Evolutionary conservation across 2,113 vertebrate genomes (phyloP), one percentile per base, ranked within the genome.

Genomic region (Callipepla californica): DNA sequence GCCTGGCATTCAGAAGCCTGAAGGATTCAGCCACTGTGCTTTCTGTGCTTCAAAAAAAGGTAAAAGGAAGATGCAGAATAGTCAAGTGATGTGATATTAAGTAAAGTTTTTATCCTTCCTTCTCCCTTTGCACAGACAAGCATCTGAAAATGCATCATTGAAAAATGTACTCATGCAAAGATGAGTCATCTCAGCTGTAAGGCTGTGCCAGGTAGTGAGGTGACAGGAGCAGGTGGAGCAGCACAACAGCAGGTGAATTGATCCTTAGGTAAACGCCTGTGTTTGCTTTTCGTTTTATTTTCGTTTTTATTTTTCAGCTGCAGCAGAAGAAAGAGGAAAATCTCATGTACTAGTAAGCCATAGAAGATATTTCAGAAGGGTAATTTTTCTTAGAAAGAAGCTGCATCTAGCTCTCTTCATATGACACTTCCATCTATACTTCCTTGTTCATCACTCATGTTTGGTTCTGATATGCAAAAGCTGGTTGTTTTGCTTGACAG

Each of bases 221-320:
- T 2, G 1, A 22, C 78, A 73, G 65, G 86, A 75, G 50, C 96
- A 96, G 96, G 91, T 96, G 95, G 77, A 89, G 70, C 93, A 45
- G 74, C 6, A 21, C 44, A 90, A 62, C 96, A 97, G 94, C 95
- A 94, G 93, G 90, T 95, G 95, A 85, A 90, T 45, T 86, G 90
- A 95, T 92, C 91, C 90, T 66, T 95, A 77, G 70, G 94, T 89
- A 96, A 97, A 97, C 90, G 96, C 30, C 75, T 42, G 5, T 96
- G 96, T 95, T 96, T 96, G 91, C 67, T 70, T 87, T 92, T 83
- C 42, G 53, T 1, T 8, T 32, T 44, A 30, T 82, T 85, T 87
- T 92, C 47, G n/a, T n/a, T n/a, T n/a, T n/a, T n/a, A n/a, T n/a
- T n/a, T n/a, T n/a, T n/a, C n/a, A n/a, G 95, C 88, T 96, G 83